Evolutionary conservation across 2,797 vertebrate genomes (phyloP).

Genomic region (Oreochromis grahami): DNA sequence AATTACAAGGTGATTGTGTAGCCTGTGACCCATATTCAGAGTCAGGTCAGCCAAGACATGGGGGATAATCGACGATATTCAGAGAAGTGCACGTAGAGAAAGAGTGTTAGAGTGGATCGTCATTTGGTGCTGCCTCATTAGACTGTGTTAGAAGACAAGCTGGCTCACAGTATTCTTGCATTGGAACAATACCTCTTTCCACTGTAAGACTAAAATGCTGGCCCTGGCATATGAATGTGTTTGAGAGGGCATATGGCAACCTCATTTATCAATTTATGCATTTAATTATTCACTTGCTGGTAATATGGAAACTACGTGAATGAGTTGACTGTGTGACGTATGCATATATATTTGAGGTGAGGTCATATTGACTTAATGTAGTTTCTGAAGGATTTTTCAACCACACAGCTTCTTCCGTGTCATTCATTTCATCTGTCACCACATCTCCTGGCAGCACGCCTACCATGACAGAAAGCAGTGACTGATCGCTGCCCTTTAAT

Average conservation of each 20-base stretch:
- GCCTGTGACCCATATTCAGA: conserved; percentile 77
- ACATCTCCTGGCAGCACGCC: conserved; percentile 11
- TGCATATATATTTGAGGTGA: conserved; percentile 6
- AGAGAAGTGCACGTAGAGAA: conserved; percentile 72
- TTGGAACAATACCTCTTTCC: conserved; percentile 56
- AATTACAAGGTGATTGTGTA: conserved; percentile 78
- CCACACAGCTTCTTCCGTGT: not conserved
- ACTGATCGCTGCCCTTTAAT: not conserved
- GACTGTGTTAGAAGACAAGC: conserved; percentile 73
- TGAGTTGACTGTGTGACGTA: conserved; percentile 12
- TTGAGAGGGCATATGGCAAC: conserved; percentile 17
- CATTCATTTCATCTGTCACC: conserved; percentile 31
- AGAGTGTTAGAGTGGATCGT: conserved; percentile 64
- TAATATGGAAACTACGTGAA: conserved; percentile 30
- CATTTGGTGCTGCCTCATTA: conserved; percentile 75
- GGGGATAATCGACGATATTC: conserved; percentile 74
- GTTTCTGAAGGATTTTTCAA: not conserved
- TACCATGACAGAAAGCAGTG: conserved; percentile 5
- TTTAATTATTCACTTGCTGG: conserved; percentile 5
- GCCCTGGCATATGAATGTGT: conserved; percentile 26
- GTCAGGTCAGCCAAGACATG: conserved; percentile 71
- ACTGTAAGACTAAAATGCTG: conserved; percentile 32
- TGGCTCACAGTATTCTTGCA: conserved; percentile 62
- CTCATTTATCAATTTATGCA: conserved; percentile 22
- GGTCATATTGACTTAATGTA: conserved; percentile 3